Evolutionary conservation across 2,113 vertebrate genomes (phyloP).

Genomic region (Peromyscus californicus): DNA sequence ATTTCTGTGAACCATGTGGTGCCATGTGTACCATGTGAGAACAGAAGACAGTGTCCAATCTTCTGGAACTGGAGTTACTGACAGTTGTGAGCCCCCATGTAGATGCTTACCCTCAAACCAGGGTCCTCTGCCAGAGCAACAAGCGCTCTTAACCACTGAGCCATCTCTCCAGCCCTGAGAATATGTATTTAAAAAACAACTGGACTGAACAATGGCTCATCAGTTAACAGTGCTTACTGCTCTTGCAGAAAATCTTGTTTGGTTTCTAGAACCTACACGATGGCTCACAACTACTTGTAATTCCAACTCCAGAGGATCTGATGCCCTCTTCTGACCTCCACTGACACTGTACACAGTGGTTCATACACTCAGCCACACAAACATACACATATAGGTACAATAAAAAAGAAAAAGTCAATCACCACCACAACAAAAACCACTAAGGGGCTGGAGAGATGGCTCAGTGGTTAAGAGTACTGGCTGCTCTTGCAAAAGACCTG

Average conservation of each 20-base stretch:
- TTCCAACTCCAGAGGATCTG: background rate
- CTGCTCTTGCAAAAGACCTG: background rate
- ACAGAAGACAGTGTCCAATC: background rate
- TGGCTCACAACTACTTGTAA: background rate
- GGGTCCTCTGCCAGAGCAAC: background rate
- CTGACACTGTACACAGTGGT: background rate
- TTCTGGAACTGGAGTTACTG: background rate
- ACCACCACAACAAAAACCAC: background rate
- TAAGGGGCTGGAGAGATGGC: background rate
- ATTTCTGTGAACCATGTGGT: background rate
- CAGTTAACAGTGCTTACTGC: background rate
- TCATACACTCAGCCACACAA: background rate
- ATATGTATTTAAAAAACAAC: background rate
- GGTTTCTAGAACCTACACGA: background rate
- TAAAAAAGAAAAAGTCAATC: background rate
- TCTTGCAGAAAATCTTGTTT: background rate
- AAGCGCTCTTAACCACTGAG: background rate
- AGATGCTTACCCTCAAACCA: background rate
- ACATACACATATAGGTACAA: background rate
- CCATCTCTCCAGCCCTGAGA: background rate
- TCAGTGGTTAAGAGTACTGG: background rate
- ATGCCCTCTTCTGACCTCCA: background rate
- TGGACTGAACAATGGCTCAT: background rate
- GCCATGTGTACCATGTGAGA: background rate
- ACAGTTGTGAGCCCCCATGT: background rate